Evolutionary conservation across 1,140 invertebrate genomes (phyloP), one percentile per base, ranked within the genome.

Genomic region (Papilio dardanus): DNA sequence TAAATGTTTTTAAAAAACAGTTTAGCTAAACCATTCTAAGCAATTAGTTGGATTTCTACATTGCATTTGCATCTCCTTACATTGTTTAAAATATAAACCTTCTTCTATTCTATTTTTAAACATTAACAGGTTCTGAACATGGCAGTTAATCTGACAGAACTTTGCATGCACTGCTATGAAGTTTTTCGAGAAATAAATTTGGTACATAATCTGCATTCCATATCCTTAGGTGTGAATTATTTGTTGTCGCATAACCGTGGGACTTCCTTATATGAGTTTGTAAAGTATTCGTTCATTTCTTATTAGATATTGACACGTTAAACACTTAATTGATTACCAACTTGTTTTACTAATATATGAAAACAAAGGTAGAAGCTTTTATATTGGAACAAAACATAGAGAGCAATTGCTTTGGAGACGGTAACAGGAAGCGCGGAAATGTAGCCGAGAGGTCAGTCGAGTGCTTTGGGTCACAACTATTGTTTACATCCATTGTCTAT

Each of bases 401-500:
- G 46, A 30, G 71, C 42, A 73, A 73, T 73, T 73, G 71, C 71
- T 35, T 73, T 73, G 42, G 28, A 54, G 24, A 71, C 16, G 30
- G 42, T 54, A 71, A 50, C 46, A n/a, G 33, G 66, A 68, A 73
- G 58, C 71, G n/a, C n/a, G n/a, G n/a, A 73, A 73, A 73, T 73
- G 71, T 73, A 73, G 0, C 12, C 21, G 24, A 4, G 54, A 58
- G 71, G 71, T 73, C 71, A 73, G 71, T 54, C 46, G 46, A 46
- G 33, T 12, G 71, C 46, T 58, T 73, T 73, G n/a, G 69, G 69
- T 71, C 33, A 14, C 40, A 12, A 71, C 71, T 54, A 73, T 73
- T 73, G 71, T 73, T 54, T 54, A 58, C 71, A 33, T 33, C 42
- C 71, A 73, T 73, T 73, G 71, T 73, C 71, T 73, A 73, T 73